Evolutionary conservation across 2,888 invertebrate genomes (phyloP), one percentile per base, ranked within the genome.

Genomic region (Parelbella ahira): DNA sequence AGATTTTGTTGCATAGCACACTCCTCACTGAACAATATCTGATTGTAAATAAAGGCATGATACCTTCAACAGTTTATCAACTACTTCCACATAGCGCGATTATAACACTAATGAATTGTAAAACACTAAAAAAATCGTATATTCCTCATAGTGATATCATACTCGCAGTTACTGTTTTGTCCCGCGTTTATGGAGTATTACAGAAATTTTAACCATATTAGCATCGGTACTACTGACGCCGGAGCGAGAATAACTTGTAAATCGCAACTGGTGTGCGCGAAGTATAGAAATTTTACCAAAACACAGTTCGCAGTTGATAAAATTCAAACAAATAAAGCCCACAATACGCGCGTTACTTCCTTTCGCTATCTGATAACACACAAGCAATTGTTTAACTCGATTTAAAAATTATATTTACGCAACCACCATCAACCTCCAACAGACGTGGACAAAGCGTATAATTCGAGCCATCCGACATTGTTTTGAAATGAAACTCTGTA

Each of bases 401-500:
- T 10, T 34, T 23, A 10, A 34, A 34, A 15, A 12, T 6, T 15
- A n/a, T 23, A 21, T 34, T n/a, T 8, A 8, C 27, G 8, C 4
- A 20, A 18, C n/a, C n/a, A n/a, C n/a, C n/a, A n/a, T n/a, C n/a
- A n/a, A n/a, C 24, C 27, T 5, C 4, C 11, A 6, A 1, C 9
- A 9, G 6, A 4, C 2, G 7, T 1, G 19, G 25, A 20, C 27
- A 27, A 7, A 13, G 9, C 25, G 25, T 15, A 6, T n/a, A 25
- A 30, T 29, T 25, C 15, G 24, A 39, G 18, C 30, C 32, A 32
- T n/a, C n/a, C n/a, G n/a, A n/a, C 18, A 29, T 23, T 7, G 32
- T 44, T 37, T 41, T 36, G 34, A 43, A 47, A 48, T 50, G 45
- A 43, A n/a, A n/a, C n/a, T n/a, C n/a, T n/a, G n/a, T n/a, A n/a